These are phyloP conservation scores for Cosmorhoe ocellata DNA, from an alignment of 2,888 invertebrate genomes.

Conservation along the genomic window DNA sequence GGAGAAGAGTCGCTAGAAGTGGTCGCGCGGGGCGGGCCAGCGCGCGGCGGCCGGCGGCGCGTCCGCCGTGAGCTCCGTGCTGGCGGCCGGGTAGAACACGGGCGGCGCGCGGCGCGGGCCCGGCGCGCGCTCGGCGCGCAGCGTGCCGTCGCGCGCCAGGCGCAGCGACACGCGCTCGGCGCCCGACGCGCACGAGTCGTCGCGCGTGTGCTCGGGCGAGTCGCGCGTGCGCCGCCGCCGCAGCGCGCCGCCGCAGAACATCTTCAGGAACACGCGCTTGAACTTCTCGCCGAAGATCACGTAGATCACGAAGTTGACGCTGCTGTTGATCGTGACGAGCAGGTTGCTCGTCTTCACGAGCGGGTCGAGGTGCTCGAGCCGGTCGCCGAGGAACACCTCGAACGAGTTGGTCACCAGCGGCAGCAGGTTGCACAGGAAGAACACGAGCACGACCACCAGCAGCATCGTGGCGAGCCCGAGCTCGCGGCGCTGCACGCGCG, in stretches of 20 bases:
- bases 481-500: conserved; percentile 94
- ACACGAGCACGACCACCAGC: conserved; percentile 95
- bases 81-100: conserved; percentile 40
- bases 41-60: conserved; percentile 40
- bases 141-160: conserved; percentile 71
- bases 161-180: conserved; percentile 88
- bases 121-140: conserved; percentile 56
- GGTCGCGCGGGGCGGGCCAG: conserved; percentile 48
- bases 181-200: conserved; percentile 91
- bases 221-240: conserved; percentile 83
- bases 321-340: conserved; percentile 97
- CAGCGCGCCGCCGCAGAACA: conserved; percentile 86
- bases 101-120: conserved; percentile 49
- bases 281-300: conserved; percentile 99
- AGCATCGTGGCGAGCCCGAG: conserved; percentile 97
- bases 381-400: conserved; percentile 86
- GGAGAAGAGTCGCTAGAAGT: too few species aligned
- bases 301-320: conserved; percentile 98
- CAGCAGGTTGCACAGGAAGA: conserved; percentile 95
- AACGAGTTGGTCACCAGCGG: conserved; percentile 93
- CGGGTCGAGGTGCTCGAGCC: conserved; percentile 79
- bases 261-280: conserved; percentile 90
- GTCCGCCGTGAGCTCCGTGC: conserved; percentile 44
- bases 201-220: conserved; percentile 87
- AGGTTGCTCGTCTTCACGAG: conserved; percentile 93